Conservation (phyloP, 2,797 vertebrate species). For the Alectoris magna region DNA sequence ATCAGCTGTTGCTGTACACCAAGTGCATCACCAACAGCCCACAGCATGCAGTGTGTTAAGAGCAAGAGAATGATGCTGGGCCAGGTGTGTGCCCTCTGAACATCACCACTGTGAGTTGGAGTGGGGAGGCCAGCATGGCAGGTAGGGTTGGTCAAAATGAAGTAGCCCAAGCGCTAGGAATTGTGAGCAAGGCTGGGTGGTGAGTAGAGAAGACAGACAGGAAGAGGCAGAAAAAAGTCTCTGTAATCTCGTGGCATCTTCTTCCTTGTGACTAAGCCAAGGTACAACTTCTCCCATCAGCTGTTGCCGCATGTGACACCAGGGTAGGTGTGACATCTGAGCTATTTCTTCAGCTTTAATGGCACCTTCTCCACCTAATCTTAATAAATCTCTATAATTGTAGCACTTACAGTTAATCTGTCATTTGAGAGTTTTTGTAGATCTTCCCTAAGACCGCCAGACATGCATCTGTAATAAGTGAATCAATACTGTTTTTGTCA, state of each 20-base stretch:
- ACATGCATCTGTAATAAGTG: neutral
- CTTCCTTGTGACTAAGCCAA: neutral
- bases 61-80: neutral
- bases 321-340: neutral
- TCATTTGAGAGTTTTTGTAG: neutral
- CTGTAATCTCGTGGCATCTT: neutral
- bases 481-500: neutral
- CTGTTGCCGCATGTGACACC: neutral
- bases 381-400: neutral
- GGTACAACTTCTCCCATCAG: neutral
- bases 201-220: neutral
- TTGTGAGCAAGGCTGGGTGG: neutral
- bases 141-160: neutral
- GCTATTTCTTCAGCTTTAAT: neutral
- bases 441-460: neutral
- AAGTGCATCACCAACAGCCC: neutral
- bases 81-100: neutral
- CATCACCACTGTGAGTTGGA: accelerated
- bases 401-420: neutral
- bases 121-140: neutral
- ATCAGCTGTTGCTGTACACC: neutral
- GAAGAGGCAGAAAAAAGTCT: neutral
- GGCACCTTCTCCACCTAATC: neutral
- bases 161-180: neutral
- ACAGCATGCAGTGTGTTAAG: neutral